Evolutionary conservation across 2,888 invertebrate genomes (phyloP).

Genomic region (Ormia ochracea): DNA sequence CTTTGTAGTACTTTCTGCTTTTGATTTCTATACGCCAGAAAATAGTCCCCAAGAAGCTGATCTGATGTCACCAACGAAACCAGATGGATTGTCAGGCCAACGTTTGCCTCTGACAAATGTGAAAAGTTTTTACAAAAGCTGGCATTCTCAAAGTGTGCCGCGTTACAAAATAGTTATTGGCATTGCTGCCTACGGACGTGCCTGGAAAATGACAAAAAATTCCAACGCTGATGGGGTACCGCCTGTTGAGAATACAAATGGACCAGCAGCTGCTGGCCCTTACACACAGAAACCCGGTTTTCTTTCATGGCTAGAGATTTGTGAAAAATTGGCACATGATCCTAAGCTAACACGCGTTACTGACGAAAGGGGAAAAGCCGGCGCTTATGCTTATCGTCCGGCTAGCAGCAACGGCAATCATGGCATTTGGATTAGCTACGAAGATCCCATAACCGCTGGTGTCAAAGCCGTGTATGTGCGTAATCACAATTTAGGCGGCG

Average conservation of each 20-base stretch:
- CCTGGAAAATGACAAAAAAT: constrained; percentile 79
- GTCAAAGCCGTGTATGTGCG: constrained; percentile 77
- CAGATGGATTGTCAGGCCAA: background rate
- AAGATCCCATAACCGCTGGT: constrained; percentile 88
- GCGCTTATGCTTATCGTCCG: background rate
- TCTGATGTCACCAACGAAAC: background rate
- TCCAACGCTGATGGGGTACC: constrained; percentile 87
- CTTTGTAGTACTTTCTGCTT: constrained; percentile 86
- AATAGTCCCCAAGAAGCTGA: background rate
- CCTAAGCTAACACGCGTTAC: background rate
- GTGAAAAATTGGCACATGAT: background rate
- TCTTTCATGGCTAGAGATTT: background rate
- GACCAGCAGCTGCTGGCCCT: background rate
- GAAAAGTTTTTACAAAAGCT: background rate
- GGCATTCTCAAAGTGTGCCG: background rate
- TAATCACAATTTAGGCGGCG: background rate
- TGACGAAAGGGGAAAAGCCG: background rate
- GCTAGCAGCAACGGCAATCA: constrained; percentile 69
- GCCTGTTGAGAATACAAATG: background rate
- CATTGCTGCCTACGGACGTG: background rate
- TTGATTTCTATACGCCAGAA: constrained; percentile 82
- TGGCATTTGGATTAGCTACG: constrained; percentile 90
- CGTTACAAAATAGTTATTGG: background rate
- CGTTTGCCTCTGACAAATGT: background rate
- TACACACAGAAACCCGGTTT: background rate